Percentiles rank a stretch among this genome's conserved stretches.
phyloP scores from a whole-genome alignment of 2,888 invertebrate species.

The Caenorhabditis auriculariae region DNA sequence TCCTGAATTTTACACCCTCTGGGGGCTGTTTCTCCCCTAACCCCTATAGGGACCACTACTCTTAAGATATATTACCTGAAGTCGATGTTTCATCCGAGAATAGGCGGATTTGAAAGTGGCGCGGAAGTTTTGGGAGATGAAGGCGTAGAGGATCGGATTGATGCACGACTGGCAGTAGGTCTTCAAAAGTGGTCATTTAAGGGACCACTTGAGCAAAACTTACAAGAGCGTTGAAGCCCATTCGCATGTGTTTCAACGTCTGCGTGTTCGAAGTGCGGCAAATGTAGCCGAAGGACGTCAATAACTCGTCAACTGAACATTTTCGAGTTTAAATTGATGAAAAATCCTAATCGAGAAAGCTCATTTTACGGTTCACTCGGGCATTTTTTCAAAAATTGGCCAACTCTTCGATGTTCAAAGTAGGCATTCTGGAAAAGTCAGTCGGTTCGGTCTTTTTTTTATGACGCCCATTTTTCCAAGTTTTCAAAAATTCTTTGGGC shows the following conservation, averaged over 20 bases:
- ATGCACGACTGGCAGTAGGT: conserved; percentile 76
- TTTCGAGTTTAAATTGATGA: not conserved
- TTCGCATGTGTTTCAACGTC: conserved; percentile 71
- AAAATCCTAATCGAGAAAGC: not conserved
- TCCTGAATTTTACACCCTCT: not conserved
- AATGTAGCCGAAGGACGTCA: conserved; percentile 71
- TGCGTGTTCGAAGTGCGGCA: conserved; percentile 66
- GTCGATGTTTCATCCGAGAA: conserved; percentile 45
- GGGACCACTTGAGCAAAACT: not conserved
- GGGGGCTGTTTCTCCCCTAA: not conserved
- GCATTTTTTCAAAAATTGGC: too few relatives aligned
- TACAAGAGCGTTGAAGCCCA: conserved; percentile 67
- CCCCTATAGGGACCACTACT: too few relatives aligned
- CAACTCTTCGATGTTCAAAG: not conserved
- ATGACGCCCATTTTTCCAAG: not conserved
- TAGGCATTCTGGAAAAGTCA: not conserved
- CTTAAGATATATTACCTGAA: too few relatives aligned
- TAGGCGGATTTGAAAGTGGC: conserved; percentile 54
- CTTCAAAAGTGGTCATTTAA: too few relatives aligned
- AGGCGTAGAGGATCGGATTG: conserved; percentile 76
- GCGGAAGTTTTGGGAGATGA: conserved; percentile 70
- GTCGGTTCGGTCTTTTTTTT: not conserved
- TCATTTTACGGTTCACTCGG: too few relatives aligned
- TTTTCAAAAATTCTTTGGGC: too few relatives aligned
- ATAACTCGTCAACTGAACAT: conserved; percentile 70